Percentiles rank a stretch among this genome's conserved stretches.
Evolutionary conservation across 2,888 invertebrate species (phyloP).

Genomic region (Agrotis ipsilon): DNA sequence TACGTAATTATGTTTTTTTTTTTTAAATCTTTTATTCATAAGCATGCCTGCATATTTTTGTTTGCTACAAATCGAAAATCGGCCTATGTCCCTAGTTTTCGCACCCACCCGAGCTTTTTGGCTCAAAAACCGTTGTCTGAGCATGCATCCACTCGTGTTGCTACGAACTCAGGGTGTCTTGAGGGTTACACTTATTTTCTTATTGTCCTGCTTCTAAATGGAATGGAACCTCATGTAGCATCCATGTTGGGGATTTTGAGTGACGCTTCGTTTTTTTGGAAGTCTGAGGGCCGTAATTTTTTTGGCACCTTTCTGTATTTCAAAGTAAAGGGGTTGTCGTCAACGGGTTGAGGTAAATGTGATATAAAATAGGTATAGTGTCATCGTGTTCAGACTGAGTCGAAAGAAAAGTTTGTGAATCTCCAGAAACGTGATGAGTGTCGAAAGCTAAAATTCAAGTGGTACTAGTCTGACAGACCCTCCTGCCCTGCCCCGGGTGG

Average conservation of each 20-base stretch:
- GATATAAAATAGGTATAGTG: no score
- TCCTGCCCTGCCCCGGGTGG: no score
- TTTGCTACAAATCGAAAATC: no score
- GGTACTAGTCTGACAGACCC: no score
- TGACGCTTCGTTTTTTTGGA: conserved; percentile 36
- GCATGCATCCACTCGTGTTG: conserved; percentile 64
- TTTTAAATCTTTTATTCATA: no score
- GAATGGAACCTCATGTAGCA: conserved; percentile 43
- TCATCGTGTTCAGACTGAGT: no score
- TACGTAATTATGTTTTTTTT: no score
- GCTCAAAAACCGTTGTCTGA: conserved; percentile 64
- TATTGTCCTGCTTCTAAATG: conserved; percentile 65
- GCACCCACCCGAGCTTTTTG: conserved; percentile 30
- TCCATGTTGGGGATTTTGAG: conserved; percentile 28
- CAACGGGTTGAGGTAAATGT: no score
- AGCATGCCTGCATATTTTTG: no score
- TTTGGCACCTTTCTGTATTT: conserved; percentile 7
- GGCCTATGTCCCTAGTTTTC: conserved; percentile 21
- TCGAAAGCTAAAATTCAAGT: no score
- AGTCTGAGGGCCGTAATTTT: conserved; percentile 19
- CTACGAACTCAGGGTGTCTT: conserved; percentile 64
- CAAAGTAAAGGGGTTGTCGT: neutral
- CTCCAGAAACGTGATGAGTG: no score
- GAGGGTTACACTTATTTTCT: conserved; percentile 73
- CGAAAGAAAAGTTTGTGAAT: no score